Base-by-base conservation (phyloP, 2,888 invertebrate genomes). In the Lasioglossum zephyrum region DNA sequence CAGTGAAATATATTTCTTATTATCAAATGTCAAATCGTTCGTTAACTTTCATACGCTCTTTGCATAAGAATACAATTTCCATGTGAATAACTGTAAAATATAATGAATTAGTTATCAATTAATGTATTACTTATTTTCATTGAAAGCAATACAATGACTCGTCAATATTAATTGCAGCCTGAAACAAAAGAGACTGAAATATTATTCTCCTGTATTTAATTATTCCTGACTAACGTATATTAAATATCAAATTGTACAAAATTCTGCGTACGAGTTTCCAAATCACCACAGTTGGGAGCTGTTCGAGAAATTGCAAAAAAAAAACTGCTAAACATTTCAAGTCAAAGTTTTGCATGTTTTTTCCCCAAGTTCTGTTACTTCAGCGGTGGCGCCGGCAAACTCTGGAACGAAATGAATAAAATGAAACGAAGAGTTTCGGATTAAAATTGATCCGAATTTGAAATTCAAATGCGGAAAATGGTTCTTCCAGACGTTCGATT, bases 401-500 rank as follows among this genome's bases (percentile, higher is more conserved):
- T 66, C 1, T 22, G 36, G 36, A 66, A 36, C 8, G 18, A 22
- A 66, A 66, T 66, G 66, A 36, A 66, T 66, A 66, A 66, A 66
- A 36, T 66, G 36, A 66, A 66, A 36, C 66, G 66, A 31, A 36
- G 66, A 63, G 31, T 16, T 31, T 31, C 31, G 63, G 63, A 63
- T 63, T 63, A 63, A 63, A 63, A 63, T 63, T 63, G 63, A 63
- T 63, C 31, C 63, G 63, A 31, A 66, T 66, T 36, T 66, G 66
- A 66, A 66, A 66, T 31, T 66, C 66, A 66, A 66, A 66, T 66
- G 66, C 31, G 36, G 8, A 18, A 8, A 66, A 36, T 22, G 36
- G 66, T 66, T 36, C 31, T 22, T 3, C 66, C 66, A 0, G 47
- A 0, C 18, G 66, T 66, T 66, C 66, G 66, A 66, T 69, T 41